A percentile compares a stretch with the other conserved stretches of the same genome.
These are phyloP conservation scores for Drosophila tripunctata DNA, from an alignment of 2,888 invertebrate species.

Conservation along the genomic window DNA sequence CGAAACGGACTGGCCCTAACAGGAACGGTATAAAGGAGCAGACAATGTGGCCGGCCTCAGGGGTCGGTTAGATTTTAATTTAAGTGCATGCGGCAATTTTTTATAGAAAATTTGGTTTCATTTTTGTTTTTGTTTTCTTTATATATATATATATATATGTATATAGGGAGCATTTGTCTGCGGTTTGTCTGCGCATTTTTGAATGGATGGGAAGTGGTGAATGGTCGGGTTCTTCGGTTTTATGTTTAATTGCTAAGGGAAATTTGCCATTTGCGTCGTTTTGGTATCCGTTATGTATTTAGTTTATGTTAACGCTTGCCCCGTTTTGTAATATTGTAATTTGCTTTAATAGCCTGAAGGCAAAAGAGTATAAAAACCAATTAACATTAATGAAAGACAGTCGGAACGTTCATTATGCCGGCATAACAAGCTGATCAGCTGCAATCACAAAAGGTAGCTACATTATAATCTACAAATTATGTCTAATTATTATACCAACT, in stretches of 20 bases:
- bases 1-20: background rate
- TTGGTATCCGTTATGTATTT: constrained; percentile 42
- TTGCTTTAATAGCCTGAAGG: constrained; percentile 44
- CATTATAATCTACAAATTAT: background rate
- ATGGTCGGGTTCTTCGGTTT: constrained; percentile 22
- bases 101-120: constrained; percentile 9
- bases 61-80: constrained; percentile 40
- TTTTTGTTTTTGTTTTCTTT: background rate
- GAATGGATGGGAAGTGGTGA: background rate
- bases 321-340: constrained; percentile 50
- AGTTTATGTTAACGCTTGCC: constrained; percentile 50
- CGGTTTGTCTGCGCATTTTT: constrained; percentile 48
- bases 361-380: constrained; percentile 29
- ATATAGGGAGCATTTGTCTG: constrained; percentile 46
- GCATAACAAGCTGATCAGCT: constrained; percentile 17
- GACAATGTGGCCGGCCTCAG: constrained; percentile 6
- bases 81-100: constrained; percentile 47
- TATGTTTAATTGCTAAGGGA: constrained; percentile 60
- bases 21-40: constrained; percentile 20
- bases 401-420: constrained; percentile 24
- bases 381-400: constrained; percentile 39
- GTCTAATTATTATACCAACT: background rate
- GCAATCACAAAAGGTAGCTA: background rate
- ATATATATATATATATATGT: too few species aligned
- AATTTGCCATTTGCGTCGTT: constrained; percentile 54